These are phyloP conservation scores for Porites cylindrica DNA, from an alignment of 92 coral and sea anemone species.

Conservation along the genomic window DNA sequence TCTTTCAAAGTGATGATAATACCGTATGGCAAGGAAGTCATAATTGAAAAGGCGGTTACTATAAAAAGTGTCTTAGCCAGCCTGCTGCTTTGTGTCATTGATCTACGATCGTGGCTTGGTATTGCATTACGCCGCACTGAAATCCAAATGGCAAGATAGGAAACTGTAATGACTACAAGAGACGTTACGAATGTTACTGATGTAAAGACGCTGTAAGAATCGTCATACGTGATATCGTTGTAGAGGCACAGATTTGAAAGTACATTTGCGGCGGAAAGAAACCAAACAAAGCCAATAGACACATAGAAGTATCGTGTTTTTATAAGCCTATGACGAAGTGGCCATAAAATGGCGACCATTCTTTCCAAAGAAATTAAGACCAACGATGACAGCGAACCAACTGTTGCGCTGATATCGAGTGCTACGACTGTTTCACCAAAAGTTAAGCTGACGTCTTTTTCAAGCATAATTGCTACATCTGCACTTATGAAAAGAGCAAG, in stretches of 20 bases:
- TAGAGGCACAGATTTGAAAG: not conserved
- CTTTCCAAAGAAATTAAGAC: slow-evolving; percentile 11
- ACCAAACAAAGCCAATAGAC: slow-evolving; percentile 7
- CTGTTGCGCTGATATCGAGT: not conserved
- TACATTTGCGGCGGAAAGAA: slow-evolving; percentile 11
- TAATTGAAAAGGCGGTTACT: slow-evolving; percentile 17
- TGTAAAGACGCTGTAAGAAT: not conserved
- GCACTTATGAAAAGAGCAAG: not conserved
- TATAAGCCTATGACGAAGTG: slow-evolving; percentile 20
- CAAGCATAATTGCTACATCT: not conserved
- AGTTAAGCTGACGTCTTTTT: not conserved
- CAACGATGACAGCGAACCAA: not conserved
- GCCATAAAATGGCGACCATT: slow-evolving; percentile 23
- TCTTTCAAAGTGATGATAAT: not conserved
- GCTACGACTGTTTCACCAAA: not conserved
- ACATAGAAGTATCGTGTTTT: not conserved
- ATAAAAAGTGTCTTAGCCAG: not conserved
- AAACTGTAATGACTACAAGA: not conserved
- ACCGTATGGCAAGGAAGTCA: slow-evolving; percentile 1
- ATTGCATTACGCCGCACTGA: not conserved
- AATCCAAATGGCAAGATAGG: slow-evolving; percentile 15
- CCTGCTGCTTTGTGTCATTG: not conserved
- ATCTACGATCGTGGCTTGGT: not conserved
- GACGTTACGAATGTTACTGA: not conserved
- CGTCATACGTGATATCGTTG: not conserved